These are phyloP conservation scores for Rhamphomyia laevipes DNA, from an alignment of 2,888 invertebrate genomes.

Conservation along the genomic window DNA sequence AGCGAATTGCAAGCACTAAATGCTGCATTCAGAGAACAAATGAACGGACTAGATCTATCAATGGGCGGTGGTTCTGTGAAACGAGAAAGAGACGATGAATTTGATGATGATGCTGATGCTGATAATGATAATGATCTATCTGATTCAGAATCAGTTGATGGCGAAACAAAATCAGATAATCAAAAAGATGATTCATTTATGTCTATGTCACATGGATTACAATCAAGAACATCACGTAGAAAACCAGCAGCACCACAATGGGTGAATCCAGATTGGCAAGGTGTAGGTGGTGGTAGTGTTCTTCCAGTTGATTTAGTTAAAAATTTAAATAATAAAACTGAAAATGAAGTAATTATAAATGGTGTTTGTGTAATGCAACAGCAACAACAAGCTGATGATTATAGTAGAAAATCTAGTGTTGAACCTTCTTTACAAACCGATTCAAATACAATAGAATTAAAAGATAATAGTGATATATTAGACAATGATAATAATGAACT, in stretches of 20 bases:
- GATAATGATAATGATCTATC: conserved; percentile 26
- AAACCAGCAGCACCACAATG: conserved; percentile 96
- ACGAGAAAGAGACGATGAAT: conserved; percentile 48
- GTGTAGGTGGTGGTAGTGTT: conserved; percentile 38
- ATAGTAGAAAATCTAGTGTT: conserved; percentile 42
- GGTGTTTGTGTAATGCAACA: conserved; percentile 87
- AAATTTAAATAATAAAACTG: conserved; percentile 6
- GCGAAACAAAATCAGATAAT: conserved; percentile 19
- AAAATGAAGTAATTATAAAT: conserved; percentile 78
- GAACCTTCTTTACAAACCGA: too few relatives aligned
- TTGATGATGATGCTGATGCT: conserved; percentile 48
- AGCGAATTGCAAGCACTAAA: conserved; percentile 43
- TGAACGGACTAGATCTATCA: conserved; percentile 76
- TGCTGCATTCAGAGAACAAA: conserved; percentile 62
- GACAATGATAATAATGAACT: too few relatives aligned
- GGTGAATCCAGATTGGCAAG: conserved; percentile 92
- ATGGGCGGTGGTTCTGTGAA: conserved; percentile 42
- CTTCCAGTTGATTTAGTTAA: too few relatives aligned
- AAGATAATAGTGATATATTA: too few relatives aligned
- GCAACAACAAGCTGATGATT: conserved; percentile 66
- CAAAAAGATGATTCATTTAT: conserved; percentile 18
- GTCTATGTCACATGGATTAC: conserved; percentile 19
- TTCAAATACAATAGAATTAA: too few relatives aligned
- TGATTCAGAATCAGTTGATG: conserved; percentile 19
- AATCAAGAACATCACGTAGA: conserved; percentile 53